These are phyloP conservation scores for Channa argus DNA, from an alignment of 2,113 vertebrate genomes.

Conservation along the genomic window DNA sequence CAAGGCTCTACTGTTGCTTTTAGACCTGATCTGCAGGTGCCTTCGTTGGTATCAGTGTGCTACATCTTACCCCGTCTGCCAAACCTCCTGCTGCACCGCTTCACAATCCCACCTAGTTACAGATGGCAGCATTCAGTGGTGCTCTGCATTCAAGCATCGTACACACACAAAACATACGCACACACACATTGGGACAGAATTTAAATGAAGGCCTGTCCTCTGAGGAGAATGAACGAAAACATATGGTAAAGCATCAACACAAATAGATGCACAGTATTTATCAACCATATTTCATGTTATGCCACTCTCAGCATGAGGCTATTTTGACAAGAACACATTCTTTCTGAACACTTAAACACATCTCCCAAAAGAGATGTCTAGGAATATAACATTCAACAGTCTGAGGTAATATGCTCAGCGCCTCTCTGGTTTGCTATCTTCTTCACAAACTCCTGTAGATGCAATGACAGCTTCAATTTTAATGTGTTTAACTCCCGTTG, in stretches of 20 bases:
- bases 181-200: slow-evolving; percentile 14
- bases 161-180: slow-evolving; percentile 28
- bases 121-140: slow-evolving; percentile 60
- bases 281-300: slow-evolving; percentile 27
- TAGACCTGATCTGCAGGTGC: slow-evolving; percentile 44
- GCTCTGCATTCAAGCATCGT: background rate
- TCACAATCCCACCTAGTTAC: slow-evolving; percentile 64
- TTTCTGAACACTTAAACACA: background rate
- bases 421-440: background rate
- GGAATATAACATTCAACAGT: background rate
- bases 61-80: slow-evolving; percentile 52
- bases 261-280: slow-evolving; percentile 28
- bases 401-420: background rate
- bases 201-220: slow-evolving; percentile 16
- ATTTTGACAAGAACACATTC: slow-evolving; percentile 6
- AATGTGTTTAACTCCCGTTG: background rate
- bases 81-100: slow-evolving; percentile 43
- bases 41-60: slow-evolving; percentile 36
- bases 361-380: background rate
- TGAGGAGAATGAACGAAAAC: slow-evolving; percentile 12
- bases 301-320: background rate
- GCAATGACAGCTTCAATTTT: too few relatives aligned
- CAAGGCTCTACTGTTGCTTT: slow-evolving; percentile 31
- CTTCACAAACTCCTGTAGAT: background rate
- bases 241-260: slow-evolving; percentile 37